Evolutionary conservation across 2,113 vertebrate species (phyloP), one percentile per base, ranked within the genome.

Genomic region (Vimba vimba): DNA sequence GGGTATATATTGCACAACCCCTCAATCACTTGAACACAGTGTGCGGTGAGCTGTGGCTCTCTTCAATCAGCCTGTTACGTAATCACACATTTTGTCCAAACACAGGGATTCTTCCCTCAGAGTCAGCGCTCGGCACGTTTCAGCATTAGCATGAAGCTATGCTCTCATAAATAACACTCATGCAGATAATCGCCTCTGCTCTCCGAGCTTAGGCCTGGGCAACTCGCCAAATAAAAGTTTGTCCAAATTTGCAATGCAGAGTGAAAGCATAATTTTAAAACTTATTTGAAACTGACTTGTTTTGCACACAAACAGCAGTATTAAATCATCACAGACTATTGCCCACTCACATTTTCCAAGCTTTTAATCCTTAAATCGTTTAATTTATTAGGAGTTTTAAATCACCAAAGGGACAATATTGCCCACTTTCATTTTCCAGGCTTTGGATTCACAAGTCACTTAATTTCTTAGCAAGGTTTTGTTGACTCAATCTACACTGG

Each of bases 11-110:
- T 94, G 93, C 94, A 92, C 93, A 94, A 94, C 4, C 90, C 66
- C n/a, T 93, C 90, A 91, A 92, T 92, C 93, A 91, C 88, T 79
- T 91, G 92, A 92, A 92, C 90, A 90, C 85, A 92, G 91, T 88
- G 81, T 85, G 90, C 59, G 82, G 79, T 87, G 17, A 83, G 86
- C 55, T 76, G 79, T 84, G 59, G n/a, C 43, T 68, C 82, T 86
- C 71, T 68, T 47, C 87, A 89, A 89, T 91, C 90, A 89, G 86
- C 55, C 77, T 15, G 74, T 94, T 93, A 92, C 78, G 82, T 91
- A 92, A 94, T 85, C 86, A 83, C 77, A 88, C 73, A 71, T 88
- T 77, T 43, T 89, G 59, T 85, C 27, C 80, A 68, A 77, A 39
- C 55, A 25, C 57, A 88, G 74, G 78, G 75, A 86, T 39, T 80